Base-by-base conservation (phyloP, 2,113 vertebrate genomes). In the Limanda limanda region DNA sequence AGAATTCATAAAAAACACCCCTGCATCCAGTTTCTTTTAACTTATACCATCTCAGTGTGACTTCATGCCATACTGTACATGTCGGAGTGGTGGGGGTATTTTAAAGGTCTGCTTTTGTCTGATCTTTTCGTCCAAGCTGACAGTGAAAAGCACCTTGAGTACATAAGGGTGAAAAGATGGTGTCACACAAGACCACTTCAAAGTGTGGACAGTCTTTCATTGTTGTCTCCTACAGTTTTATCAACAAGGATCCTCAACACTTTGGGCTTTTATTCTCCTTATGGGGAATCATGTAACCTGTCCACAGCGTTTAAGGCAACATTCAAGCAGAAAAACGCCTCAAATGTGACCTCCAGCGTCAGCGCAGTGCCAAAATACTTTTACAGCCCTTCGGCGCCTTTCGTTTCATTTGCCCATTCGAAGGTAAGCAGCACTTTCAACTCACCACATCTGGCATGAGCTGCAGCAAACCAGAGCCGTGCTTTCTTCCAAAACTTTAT, bases 151-250 rank as follows among this genome's bases (percentile, higher is more conserved):
- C 84, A 92, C 79, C 79, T 86, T 85, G 83, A 48, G 85, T 71
- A 76, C 69, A 85, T 91, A 81, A 85, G 9, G 10, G 15, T 51
- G 68, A 66, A 74, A 75, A 63, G 74, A 73, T 55, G 52, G 79
- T 81, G 87, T 88, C 83, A 84, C 81, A 80, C 76, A 79, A 83
- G 76, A 87, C 81, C 67, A 84, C 87, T 81, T 85, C 78, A 78
- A 86, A 89, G 87, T 75, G 67, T 60, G 68, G 65, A 77, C 51
- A 68, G 60, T 17, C 45, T 47, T 47, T 47, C 45, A 47, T 66
- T 56, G 58, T 83, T 62, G 64, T 80, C 56, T 85, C 74, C 31
- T 31, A 62, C 54, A 25, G 69, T 80, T 87, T 80, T 77, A 89
- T 88, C 77, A 83, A 78, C 74, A 74, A 59, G 23, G 35, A 15